Base-by-base conservation (phyloP, 2,113 vertebrate species). In the Salminus brasiliensis region DNA sequence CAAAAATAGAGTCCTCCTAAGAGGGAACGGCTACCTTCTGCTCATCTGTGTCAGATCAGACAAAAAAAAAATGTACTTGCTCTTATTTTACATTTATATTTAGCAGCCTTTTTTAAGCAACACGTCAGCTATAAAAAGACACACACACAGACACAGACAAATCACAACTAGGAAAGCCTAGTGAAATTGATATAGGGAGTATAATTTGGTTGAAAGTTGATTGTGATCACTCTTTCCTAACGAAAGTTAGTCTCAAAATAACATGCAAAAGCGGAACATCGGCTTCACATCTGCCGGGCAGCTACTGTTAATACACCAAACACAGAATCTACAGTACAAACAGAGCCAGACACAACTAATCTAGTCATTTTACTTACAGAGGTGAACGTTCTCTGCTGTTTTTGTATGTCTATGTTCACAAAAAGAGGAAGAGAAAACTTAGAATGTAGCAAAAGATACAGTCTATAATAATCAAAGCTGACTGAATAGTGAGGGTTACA, bases 311-410 rank as follows among this genome's bases (percentile, higher is more conserved):
- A 78, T 73, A 76, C 71, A 71, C 10, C 69, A 43, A 76, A 65
- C 36, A 73, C 65, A 72, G 36, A 69, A 32, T 60, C 30, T 72
- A 81, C 23, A 68, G 12, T 74, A 74, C 72, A 80, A 60, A 78
- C 60, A 80, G 25, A 72, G 57, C 29, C 68, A 74, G 41, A n/a
- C 72, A 85, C 57, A 62, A 43, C 82, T 84, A 80, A 41, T 45
- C 76, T 81, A 85, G 13, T 49, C 15, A 65, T 78, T 62, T 80
- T 82, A 86, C 87, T 86, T 85, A 86, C 86, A 79, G 81, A 47
- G 43, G 49, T 36, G 36, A 78, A 21, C 32, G 72, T 55, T 72
- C 73, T 63, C 59, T 78, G 80, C 49, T 57, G 43, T 78, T 81
- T 84, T 53, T 85, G 32, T 65, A 32, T 68, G 55, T 45, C 84